Base-by-base conservation (phyloP, 2,797 vertebrate species). In the Oreonectes daqikongensis region DNA sequence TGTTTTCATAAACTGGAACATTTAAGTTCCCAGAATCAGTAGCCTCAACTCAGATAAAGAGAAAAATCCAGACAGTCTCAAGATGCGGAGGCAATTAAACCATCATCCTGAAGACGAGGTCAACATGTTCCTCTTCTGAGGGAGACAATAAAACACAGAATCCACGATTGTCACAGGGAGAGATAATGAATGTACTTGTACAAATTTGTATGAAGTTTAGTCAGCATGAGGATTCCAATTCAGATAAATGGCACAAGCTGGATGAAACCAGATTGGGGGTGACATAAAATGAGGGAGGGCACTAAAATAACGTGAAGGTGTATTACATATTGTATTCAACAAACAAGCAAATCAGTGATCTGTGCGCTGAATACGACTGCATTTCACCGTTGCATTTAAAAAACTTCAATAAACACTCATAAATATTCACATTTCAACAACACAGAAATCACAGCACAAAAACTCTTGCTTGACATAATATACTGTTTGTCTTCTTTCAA, bases 401-500 rank as follows among this genome's bases (percentile, higher is more conserved):
- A 40, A 76, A 46, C 6, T 4, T 24, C 52, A 60, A 69, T n/a
- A 60, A 8, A 59, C 40, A 32, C 38, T 59, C 26, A 52, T 48
- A 38, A 60, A 48, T 69, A 48, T 69, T 48, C 28, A 28, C 15
- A 4, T 61, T 52, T 24, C 20, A 40, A 61, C 15, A 30, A 59
- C 55, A 18, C 10, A 55, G 44, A 46, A 52, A 52, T 52, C 48
- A 22, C n/a, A 52, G 38, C 24, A 48, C 20, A 35, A 26, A 0
- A 4, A 52, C 18, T 69, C 28, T 61, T 61, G 30, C 66, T 69
- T 55, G 69, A 60, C 32, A 69, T 69, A 69, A 61, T 40, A 35
- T 50, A 69, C 46, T 50, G 42, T 77, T 69, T 76, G 59, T 69
- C 53, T 76, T 60, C 42, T 77, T 60, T 77, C 66, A 77, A 61